Evolutionary conservation across 2,797 vertebrate genomes (phyloP).

Genomic region (Argyrosomus regius): DNA sequence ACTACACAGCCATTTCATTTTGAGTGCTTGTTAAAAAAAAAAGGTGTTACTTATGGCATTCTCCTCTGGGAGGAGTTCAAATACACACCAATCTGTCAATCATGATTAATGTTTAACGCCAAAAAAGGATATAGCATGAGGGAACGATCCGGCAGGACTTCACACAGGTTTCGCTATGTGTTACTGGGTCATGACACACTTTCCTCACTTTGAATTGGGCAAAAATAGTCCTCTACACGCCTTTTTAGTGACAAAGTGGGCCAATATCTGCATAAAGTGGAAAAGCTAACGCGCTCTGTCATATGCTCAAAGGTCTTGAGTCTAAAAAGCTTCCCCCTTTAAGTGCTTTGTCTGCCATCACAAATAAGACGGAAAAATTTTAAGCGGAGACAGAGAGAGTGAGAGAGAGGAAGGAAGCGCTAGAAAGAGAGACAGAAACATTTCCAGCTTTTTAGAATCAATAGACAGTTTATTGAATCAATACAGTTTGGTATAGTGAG

Average conservation of each 20-base stretch:
- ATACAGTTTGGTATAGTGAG: slow-evolving; percentile 70
- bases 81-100: slow-evolving; percentile 76
- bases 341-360: slow-evolving; percentile 78
- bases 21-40: slow-evolving; percentile 70
- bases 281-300: slow-evolving; percentile 78
- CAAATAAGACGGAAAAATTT: slow-evolving; percentile 69
- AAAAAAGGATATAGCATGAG: slow-evolving; percentile 61
- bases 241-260: slow-evolving; percentile 81
- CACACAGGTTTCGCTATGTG: slow-evolving; percentile 78
- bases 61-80: slow-evolving; percentile 78
- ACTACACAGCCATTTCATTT: slow-evolving; percentile 64
- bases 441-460: slow-evolving; percentile 65
- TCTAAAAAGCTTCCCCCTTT: slow-evolving; percentile 75
- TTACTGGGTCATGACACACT: slow-evolving; percentile 85
- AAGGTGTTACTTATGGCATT: slow-evolving; percentile 67
- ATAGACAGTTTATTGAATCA: slow-evolving; percentile 81
- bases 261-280: slow-evolving; percentile 81
- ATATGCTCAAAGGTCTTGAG: slow-evolving; percentile 72
- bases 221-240: slow-evolving; percentile 78
- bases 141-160: slow-evolving; percentile 75
- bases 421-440: slow-evolving; percentile 46
- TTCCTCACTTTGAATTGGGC: slow-evolving; percentile 78
- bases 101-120: slow-evolving; percentile 70
- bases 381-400: slow-evolving; percentile 50
- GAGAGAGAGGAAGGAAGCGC: slow-evolving; percentile 45